phyloP scores from a whole-genome alignment of 1,140 invertebrate species.

The Danaus plexippus region DNA sequence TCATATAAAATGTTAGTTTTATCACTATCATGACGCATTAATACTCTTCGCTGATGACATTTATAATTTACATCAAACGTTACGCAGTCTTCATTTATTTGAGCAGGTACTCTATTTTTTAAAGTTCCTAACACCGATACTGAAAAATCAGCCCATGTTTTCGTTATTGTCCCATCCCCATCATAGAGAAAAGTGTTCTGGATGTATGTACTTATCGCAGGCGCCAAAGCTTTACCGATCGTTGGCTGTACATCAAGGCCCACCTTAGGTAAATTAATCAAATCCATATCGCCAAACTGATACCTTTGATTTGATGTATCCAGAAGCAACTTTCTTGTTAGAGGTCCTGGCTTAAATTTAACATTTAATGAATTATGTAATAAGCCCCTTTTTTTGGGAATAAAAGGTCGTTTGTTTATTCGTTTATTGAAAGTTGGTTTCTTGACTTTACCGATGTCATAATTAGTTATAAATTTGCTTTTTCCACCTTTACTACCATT shows the following conservation, averaged over 20 bases:
- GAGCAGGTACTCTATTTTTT: slow-evolving; percentile 26
- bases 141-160: slow-evolving; percentile 59
- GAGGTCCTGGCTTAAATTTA: slow-evolving; percentile 60
- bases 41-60: slow-evolving; percentile 39
- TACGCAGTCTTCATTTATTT: slow-evolving; percentile 26
- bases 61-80: slow-evolving; percentile 54
- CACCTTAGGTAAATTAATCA: slow-evolving; percentile 45
- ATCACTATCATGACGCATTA: slow-evolving; percentile 43
- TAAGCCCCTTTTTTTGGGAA: slow-evolving; percentile 30
- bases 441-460: slow-evolving; percentile 34
- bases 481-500: slow-evolving; percentile 56
- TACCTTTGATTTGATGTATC: slow-evolving; percentile 57
- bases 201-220: slow-evolving; percentile 40
- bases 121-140: slow-evolving; percentile 41
- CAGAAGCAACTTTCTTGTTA: slow-evolving; percentile 45
- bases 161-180: slow-evolving; percentile 38
- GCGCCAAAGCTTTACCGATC: slow-evolving; percentile 39
- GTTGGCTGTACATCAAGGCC: slow-evolving; percentile 41
- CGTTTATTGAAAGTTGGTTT: slow-evolving; percentile 17
- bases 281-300: slow-evolving; percentile 41
- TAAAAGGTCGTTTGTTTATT: slow-evolving; percentile 16
- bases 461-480: slow-evolving; percentile 45
- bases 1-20: slow-evolving; percentile 4
- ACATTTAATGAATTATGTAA: slow-evolving; percentile 46
- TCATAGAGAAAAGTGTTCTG: slow-evolving; percentile 32